Evolutionary conservation across 2,888 invertebrate species (phyloP), one percentile per base, ranked within the genome.

Genomic region (Heliothis peltigera): DNA sequence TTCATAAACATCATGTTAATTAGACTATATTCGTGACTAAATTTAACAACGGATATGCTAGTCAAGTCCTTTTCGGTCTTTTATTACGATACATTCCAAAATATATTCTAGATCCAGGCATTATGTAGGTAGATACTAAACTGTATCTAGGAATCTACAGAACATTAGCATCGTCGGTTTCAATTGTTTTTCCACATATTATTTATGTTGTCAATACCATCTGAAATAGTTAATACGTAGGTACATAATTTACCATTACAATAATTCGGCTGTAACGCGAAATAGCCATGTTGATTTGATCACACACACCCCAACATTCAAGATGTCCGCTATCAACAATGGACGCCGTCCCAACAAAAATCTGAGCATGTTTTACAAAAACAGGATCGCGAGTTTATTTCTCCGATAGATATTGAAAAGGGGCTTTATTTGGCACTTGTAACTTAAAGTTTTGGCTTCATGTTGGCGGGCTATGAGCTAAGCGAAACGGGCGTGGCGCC

Each of bases 401-500:
- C 17, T 10, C 1, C 18, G 28, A 21, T 22, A 19, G 3, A 1
- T 47, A 25, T 10, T 8, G 15, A 47, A 64, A 17, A 6, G 12
- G 0, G 10, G n/a, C 15, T 52, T 7, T 21, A 28, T 10, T 48
- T 35, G 5, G 5, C 43, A 43, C 19, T 17, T 32, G 52, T 18
- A 44, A 25, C 32, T 55, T 18, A 51, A 54, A 57, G 35, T 48
- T 46, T 70, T 55, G 44, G 18, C 25, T 64, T 21, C 28, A 32
- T 59, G 64, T 48, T 57, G 43, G 35, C 32, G 25, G 39, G 47
- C 42, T 69, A 44, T 65, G 39, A 64, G 22, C 55, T 53, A 48
- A 55, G 60, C 58, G 55, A 63, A 52, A 64, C 75, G 71, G 72
- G 72, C 71, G 72, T 71, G 72, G 72, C 73, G 73, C 64, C 73